Base-by-base conservation (phyloP, 2,888 invertebrate genomes). In the Leptura quadrifasciata region DNA sequence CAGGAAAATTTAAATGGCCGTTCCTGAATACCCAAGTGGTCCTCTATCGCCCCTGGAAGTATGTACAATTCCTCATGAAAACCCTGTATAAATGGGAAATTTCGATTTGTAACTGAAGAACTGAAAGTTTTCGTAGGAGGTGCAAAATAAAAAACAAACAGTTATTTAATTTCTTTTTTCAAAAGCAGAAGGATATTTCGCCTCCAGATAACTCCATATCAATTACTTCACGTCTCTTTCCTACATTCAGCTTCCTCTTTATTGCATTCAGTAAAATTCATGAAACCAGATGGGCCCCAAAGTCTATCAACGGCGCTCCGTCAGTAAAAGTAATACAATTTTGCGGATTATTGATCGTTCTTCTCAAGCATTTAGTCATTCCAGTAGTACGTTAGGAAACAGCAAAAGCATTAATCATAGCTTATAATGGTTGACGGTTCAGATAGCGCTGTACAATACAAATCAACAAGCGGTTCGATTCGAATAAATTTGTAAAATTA, bases 401-500 rank as follows among this genome's bases (percentile, higher is more conserved):
- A 70, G 60, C 35, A 63, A 21, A 31, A 27, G 55, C 72, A 72
- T 72, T 72, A 72, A 72, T 72, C 72, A 72, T 63, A 72, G 47
- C 52, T 61, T 27, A 63, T 47, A 72, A 52, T 18, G 54, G 31
- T 47, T 63, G 72, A 54, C 72, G 63, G 24, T 72, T 63, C 21
- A 52, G 60, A 63, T 72, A 24, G 27, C 63, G 55, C 54, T 21
- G 12, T 20, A 65, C 52, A 65, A 65, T 65, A 52, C 24, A 52
- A 65, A 65, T 65, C 65, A 65, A 65, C 65, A 65, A 65, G 65
- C 65, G 27, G 47, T 24, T 65, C 24, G 20, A 24, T 65, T n/a
- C 47, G 21, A 54, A 52, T 52, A 47, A 65, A 52, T 54, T 10
- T 17, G 24, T 24, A n/a, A 65, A 65, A 65, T 65, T 65, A 52